These are phyloP conservation scores for Papilio dardanus DNA, from an alignment of 1,140 invertebrate genomes.

Conservation along the genomic window DNA sequence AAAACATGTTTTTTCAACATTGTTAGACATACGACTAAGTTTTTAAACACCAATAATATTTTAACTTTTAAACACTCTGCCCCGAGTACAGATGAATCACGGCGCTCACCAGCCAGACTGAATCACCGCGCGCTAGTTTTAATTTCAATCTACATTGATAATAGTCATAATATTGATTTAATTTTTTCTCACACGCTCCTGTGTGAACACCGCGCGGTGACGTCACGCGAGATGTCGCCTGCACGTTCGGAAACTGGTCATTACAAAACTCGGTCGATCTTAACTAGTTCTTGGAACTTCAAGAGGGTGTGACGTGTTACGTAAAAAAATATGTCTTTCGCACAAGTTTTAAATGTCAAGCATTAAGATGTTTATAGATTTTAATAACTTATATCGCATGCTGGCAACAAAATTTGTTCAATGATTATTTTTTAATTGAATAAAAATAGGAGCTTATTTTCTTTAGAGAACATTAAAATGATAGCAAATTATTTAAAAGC, in stretches of 20 bases:
- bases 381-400: no score
- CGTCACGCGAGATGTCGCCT: background rate
- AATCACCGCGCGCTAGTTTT: background rate
- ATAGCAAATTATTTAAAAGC: no score
- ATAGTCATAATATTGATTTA: background rate
- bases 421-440: no score
- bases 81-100: background rate
- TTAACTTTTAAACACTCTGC: background rate
- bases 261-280: background rate
- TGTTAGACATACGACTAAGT: no score
- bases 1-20: no score
- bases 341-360: background rate
- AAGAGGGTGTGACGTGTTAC: background rate
- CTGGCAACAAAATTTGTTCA: no score
- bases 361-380: no score
- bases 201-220: background rate
- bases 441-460: no score
- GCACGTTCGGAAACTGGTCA: background rate
- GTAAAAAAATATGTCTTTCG: slow-evolving; percentile 4
- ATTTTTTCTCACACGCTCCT: background rate
- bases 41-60: background rate
- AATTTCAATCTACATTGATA: slow-evolving; percentile 1
- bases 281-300: background rate
- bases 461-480: no score
- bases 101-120: background rate